These are phyloP conservation scores for Sigmodon hispidus DNA, from an alignment of 2,113 vertebrate genomes.

Conservation along the genomic window DNA sequence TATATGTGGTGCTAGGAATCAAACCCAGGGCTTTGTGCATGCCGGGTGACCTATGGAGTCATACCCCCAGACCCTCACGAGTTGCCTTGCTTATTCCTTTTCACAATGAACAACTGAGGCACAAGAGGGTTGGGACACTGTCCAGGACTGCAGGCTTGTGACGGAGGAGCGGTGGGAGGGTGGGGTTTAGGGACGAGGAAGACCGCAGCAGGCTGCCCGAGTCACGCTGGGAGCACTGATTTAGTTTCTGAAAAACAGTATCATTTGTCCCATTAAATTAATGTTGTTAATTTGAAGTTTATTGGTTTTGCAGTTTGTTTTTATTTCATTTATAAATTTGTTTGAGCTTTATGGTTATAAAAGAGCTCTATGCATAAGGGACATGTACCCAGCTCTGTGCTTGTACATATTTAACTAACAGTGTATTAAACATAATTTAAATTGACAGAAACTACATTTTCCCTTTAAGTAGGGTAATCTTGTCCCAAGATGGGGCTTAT, in stretches of 20 bases:
- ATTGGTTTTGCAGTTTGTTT: constrained; percentile 75
- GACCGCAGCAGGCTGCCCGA: not conserved
- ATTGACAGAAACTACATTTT: not conserved
- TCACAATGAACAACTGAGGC: not conserved
- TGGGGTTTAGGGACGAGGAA: not conserved
- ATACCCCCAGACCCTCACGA: not conserved
- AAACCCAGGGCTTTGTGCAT: not conserved
- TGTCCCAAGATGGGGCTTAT: not conserved
- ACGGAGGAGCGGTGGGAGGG: not conserved
- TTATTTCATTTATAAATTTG: constrained; percentile 77
- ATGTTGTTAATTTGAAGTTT: constrained; percentile 78
- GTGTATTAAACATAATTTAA: constrained; percentile 47
- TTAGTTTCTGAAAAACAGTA: constrained; percentile 53
- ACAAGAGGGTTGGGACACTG: not conserved
- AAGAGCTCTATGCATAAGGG: constrained; percentile 30
- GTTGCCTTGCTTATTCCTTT: not conserved
- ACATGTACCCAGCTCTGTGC: constrained; percentile 41
- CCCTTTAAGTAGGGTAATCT: not conserved
- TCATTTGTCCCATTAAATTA: constrained; percentile 75
- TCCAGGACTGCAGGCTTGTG: rapidly evolving
- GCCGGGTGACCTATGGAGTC: not conserved
- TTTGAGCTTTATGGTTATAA: constrained; percentile 54
- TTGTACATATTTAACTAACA: constrained; percentile 65
- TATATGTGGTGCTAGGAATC: not conserved
- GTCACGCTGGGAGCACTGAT: constrained; percentile 3